Percentiles rank a stretch among this genome's conserved stretches.
Evolutionary conservation across 1,140 invertebrate genomes (phyloP).

Genomic region (Pachypsylla venusta): DNA sequence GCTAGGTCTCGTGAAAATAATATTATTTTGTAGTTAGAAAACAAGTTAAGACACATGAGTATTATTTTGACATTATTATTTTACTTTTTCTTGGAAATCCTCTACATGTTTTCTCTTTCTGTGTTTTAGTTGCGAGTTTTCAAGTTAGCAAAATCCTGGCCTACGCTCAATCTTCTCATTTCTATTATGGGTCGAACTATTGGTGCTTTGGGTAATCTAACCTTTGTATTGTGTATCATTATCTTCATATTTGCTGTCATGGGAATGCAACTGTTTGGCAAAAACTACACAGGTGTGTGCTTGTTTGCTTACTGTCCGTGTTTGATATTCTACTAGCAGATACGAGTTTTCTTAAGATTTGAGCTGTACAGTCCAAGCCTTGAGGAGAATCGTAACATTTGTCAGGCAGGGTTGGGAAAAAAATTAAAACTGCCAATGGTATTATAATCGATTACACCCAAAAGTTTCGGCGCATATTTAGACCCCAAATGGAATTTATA

Average conservation of each 20-base stretch:
- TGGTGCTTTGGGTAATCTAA: slow-evolving; percentile 93
- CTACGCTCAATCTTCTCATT: slow-evolving; percentile 92
- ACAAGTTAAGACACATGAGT: too few relatives aligned
- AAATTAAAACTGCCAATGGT: too few relatives aligned
- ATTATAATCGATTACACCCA: too few relatives aligned
- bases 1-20: too few relatives aligned
- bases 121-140: slow-evolving; percentile 85
- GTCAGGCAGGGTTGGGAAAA: too few relatives aligned
- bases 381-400: too few relatives aligned
- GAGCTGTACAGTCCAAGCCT: too few relatives aligned
- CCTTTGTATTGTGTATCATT: slow-evolving; percentile 93
- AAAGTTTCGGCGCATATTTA: too few relatives aligned
- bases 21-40: background rate
- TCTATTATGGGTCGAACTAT: slow-evolving; percentile 97
- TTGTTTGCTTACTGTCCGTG: slow-evolving; percentile 12
- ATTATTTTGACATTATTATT: slow-evolving; percentile 8
- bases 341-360: too few relatives aligned
- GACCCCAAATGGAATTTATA: too few relatives aligned
- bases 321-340: slow-evolving; percentile 1
- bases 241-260: slow-evolving; percentile 98
- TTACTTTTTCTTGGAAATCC: background rate
- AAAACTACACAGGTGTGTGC: slow-evolving; percentile 67
- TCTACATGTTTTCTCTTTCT: slow-evolving; percentile 17
- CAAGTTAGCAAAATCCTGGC: slow-evolving; percentile 98
- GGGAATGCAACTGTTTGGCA: slow-evolving; percentile 96